Base-by-base conservation (phyloP, 1,140 invertebrate species). In the Leptinotarsa texana region DNA sequence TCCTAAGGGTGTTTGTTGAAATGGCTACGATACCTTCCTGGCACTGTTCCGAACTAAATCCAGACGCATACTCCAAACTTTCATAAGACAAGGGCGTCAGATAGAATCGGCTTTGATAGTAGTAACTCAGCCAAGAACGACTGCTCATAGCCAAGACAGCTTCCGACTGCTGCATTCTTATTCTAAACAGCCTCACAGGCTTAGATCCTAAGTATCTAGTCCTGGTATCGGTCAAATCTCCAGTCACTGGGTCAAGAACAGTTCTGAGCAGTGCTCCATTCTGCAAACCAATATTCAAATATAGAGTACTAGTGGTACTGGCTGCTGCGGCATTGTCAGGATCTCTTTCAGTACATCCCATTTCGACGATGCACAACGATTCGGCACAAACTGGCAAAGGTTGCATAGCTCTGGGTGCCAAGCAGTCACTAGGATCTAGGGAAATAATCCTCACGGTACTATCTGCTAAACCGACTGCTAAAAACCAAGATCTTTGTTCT, bases 11-110 rank as follows among this genome's bases (percentile, higher is more conserved):
- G 82, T 99, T 99, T 1, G 95, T 95, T 0, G 97, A 98, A 85
- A 99, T 99, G 1, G 98, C 98, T 8, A 99, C 98, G 79, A 99
- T 98, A 17, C 81, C 98, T 87, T 99, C 98, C 1, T 97, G 96
- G 89, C 98, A 99, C 86, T 99, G 98, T 86, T 99, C 98, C 74
- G 96, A 98, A 74, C 96, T 96, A 84, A 99, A 99, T 13, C 97
- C 97, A 1, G 97, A 97, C 1, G 98, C 98, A 88, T 98, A 99
- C 84, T 99, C 98, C 22, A 99, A 86, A 65, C 94, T 94, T 86
- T 99, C 97, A 83, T 99, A 99, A 0, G 96, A 98, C 0, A 99
- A 85, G 1, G 98, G 97, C 0, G 97, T 99, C 11, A 99, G 87
- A 87, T 99, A 97, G 82, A 97, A 98, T 65, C 94, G 88, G 87